Evolutionary conservation across 1,140 invertebrate genomes (phyloP).

Genomic region (Philotrypesis tridentata): DNA sequence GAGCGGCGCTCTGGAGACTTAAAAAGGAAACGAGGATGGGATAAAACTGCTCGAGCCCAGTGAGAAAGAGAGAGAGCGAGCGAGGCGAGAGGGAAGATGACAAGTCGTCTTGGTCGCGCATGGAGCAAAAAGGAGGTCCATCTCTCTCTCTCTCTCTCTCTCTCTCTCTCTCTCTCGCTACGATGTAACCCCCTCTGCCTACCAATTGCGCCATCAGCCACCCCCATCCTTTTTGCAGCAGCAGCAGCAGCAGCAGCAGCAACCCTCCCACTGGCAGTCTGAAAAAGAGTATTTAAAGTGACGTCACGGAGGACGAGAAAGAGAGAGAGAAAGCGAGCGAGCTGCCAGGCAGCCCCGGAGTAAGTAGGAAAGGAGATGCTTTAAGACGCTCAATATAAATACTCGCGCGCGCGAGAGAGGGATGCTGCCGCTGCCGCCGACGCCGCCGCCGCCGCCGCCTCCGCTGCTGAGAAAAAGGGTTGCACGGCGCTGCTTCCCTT

Average conservation of each 20-base stretch:
- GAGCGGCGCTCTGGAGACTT: conserved; percentile 41
- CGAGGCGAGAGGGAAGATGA: conserved; percentile 40
- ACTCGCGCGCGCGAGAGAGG: conserved; percentile 70
- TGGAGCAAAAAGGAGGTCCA: conserved; percentile 53
- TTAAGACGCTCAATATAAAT: conserved; percentile 76
- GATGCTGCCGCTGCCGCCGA: conserved; percentile 59
- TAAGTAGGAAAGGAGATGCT: conserved; percentile 65
- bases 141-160: conserved; percentile 6
- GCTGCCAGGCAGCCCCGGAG: conserved; percentile 31
- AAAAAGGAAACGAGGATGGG: conserved; percentile 48
- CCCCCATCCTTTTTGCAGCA: conserved; percentile 11
- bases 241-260: background rate
- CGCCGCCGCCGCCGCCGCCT: background rate
- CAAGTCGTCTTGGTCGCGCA: conserved; percentile 13
- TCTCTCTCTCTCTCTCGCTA: too few species aligned
- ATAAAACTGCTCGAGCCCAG: conserved; percentile 26
- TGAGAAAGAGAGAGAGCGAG: conserved; percentile 25
- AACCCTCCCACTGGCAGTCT: background rate
- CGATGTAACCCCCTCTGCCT: conserved; percentile 51
- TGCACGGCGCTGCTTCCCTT: background rate
- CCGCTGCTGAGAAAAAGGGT: conserved; percentile 51
- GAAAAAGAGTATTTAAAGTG: conserved; percentile 63
- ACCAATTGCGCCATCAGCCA: conserved; percentile 59
- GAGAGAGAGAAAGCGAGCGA: conserved; percentile 39
- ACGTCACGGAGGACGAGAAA: conserved; percentile 53